Base-by-base conservation (phyloP, 2,888 invertebrate genomes). In the Stegana nigrithorax region DNA sequence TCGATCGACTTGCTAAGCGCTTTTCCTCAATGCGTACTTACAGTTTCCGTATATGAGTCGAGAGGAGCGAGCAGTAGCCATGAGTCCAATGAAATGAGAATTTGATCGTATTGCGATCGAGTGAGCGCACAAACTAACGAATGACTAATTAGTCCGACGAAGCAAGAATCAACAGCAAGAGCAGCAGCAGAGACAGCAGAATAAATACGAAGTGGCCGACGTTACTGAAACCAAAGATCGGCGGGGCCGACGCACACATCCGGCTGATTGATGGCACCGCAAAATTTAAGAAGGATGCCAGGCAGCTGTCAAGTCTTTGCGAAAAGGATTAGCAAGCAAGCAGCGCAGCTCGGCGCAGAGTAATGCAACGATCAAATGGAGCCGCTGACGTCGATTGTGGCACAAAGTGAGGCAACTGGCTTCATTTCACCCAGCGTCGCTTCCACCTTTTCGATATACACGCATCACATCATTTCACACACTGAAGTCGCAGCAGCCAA, bases 251-350 rank as follows among this genome's bases (percentile, higher is more conserved):
- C 53, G 59, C 51, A 67, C 58, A 70, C 73, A 79, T 75, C 70
- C 78, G 75, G 67, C 71, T 82, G 82, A 82, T 82, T 82, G 82
- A 82, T 83, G 82, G 83, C 82, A 83, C 78, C 83, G 83, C 81
- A 75, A 81, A 82, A 82, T 78, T 81, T 81, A 83, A 82, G 82
- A 83, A 82, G 83, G 82, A 81, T 81, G 81, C 81, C 73, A 78
- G 72, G 71, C 83, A 81, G 80, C 83, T 82, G 82, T 82, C 82
- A 83, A 82, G 83, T 80, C 78, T 75, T 81, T 79, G 82, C 80
- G 78, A 75, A 82, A 83, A 82, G 82, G 82, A 83, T 82, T 82
- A 82, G 81, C 76, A 67, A 70, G 58, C 12, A 36, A 55, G 53
- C 26, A 23, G 45, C 26, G 51, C 23, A 23, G 23, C 21, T 19